phyloP scores from a whole-genome alignment of 2,113 vertebrate species.

The Morone chrysops region DNA sequence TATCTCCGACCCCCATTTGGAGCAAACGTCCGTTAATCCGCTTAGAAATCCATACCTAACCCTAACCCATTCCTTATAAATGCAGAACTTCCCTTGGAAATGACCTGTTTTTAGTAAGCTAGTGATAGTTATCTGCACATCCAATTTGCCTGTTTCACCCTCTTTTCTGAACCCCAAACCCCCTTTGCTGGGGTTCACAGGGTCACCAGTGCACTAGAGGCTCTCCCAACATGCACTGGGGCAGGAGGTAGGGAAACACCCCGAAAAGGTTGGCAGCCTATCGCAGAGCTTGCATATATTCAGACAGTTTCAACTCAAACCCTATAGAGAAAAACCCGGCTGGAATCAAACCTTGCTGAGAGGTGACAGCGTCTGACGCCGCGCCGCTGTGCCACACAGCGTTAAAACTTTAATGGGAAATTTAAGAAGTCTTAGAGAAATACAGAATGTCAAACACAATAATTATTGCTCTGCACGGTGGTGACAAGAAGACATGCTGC shows the following conservation, averaged over 20 bases:
- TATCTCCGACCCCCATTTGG: no score
- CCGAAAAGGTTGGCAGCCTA: background rate
- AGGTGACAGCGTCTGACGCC: slow-evolving; percentile 22
- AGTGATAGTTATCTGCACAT: background rate
- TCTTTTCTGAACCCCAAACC: no score
- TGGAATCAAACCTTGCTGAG: slow-evolving; percentile 2
- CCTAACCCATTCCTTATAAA: background rate
- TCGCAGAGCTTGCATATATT: background rate
- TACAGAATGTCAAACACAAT: slow-evolving; percentile 66
- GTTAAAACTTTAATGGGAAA: slow-evolving; percentile 42
- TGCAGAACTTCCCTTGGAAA: background rate
- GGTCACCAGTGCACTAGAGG: background rate
- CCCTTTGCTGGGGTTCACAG: background rate
- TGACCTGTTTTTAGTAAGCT: background rate
- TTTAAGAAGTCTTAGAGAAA: slow-evolving; percentile 41
- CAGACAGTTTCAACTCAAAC: background rate
- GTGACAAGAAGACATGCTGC: slow-evolving; percentile 62
- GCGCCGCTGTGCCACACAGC: slow-evolving; percentile 10
- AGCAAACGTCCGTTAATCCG: background rate
- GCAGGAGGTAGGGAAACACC: background rate
- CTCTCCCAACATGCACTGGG: background rate
- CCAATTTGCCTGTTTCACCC: background rate
- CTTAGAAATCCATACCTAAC: background rate
- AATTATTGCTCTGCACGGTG: slow-evolving; percentile 57
- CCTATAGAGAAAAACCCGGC: background rate